These are phyloP conservation scores for Ypsolopha scabrella DNA, from an alignment of 2,888 invertebrate species.

Conservation along the genomic window DNA sequence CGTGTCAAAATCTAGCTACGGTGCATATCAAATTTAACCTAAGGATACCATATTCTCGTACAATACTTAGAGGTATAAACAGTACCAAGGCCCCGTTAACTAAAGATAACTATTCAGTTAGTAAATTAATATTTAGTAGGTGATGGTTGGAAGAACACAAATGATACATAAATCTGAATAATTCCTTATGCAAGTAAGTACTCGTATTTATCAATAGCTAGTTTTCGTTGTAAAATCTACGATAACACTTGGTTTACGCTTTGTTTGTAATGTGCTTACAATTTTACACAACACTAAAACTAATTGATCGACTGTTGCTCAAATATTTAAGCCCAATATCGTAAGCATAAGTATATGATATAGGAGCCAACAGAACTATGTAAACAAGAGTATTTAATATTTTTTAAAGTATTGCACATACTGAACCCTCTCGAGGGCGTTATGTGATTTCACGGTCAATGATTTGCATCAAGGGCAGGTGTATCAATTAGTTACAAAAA, in stretches of 20 bases:
- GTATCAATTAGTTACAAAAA: no score
- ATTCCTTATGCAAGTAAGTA: neutral
- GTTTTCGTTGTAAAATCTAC: constrained; percentile 63
- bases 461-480: no score
- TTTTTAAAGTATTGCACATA: no score
- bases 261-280: neutral
- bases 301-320: neutral
- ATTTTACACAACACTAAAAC: neutral
- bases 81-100: constrained; percentile 21
- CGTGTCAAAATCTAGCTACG: constrained; percentile 48
- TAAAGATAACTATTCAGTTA: constrained; percentile 8
- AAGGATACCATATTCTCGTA: constrained; percentile 13
- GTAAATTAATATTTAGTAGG: neutral
- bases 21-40: constrained; percentile 32
- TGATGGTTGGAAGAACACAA: neutral
- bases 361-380: no score
- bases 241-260: constrained; percentile 26
- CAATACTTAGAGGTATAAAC: constrained; percentile 13
- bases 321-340: no score
- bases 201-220: neutral
- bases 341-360: no score
- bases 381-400: no score
- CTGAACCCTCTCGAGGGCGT: no score
- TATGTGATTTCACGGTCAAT: no score
- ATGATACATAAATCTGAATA: neutral